A percentile compares a stretch with the other conserved stretches of the same genome.
Conservation (phyloP, 2,888 invertebrate genomes). For the Agrotis puta region DNA sequence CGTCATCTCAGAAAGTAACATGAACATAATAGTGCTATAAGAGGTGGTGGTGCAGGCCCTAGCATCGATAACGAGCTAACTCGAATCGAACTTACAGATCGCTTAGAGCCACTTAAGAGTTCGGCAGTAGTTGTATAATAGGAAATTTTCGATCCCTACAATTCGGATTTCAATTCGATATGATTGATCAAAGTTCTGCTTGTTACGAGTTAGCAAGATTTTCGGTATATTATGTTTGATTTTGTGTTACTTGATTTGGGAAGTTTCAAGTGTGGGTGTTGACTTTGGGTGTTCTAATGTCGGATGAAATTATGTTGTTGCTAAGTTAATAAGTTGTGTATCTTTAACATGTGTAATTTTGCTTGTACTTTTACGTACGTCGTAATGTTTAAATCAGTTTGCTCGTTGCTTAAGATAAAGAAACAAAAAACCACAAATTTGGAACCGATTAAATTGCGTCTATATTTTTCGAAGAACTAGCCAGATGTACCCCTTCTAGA, state of each 20-base stretch:
- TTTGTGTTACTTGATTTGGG: conserved; percentile 32
- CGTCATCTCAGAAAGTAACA: no score
- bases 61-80: conserved; percentile 74
- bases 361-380: not conserved
- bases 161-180: conserved; percentile 64
- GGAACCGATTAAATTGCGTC: no score
- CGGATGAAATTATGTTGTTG: conserved; percentile 31
- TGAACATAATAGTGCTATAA: not conserved
- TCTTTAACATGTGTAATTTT: not conserved
- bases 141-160: conserved; percentile 68
- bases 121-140: conserved; percentile 70
- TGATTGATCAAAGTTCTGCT: conserved; percentile 64
- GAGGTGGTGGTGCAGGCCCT: conserved; percentile 45
- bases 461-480: no score
- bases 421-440: not conserved
- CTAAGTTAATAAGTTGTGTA: conserved; percentile 23
- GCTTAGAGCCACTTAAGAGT: conserved; percentile 73
- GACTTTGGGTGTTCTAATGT: conserved; percentile 27
- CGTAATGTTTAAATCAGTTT: not conserved
- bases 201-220: conserved; percentile 65
- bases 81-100: conserved; percentile 75
- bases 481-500: no score
- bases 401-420: not conserved
- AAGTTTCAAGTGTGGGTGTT: conserved; percentile 28
- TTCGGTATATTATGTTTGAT: conserved; percentile 47